A percentile compares a stretch with the other conserved stretches of the same genome.
These are phyloP conservation scores for Monochamus alternatus DNA, from an alignment of 2,888 invertebrate genomes.

Conservation along the genomic window DNA sequence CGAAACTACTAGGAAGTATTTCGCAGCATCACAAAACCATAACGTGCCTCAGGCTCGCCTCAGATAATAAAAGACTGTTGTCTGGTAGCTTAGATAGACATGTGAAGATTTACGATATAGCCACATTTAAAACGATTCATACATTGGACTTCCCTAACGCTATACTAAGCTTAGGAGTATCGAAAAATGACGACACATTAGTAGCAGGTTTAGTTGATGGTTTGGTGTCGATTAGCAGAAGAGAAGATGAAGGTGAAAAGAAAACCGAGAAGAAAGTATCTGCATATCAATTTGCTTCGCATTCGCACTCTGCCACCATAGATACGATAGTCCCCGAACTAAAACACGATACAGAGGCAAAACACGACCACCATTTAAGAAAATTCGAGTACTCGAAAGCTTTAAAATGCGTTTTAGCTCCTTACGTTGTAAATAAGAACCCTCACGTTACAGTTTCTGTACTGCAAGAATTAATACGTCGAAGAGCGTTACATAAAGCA, in stretches of 20 bases:
- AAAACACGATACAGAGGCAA: constrained; percentile 70
- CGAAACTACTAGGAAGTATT: constrained; percentile 86
- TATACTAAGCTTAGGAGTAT: constrained; percentile 87
- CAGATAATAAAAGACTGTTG: constrained; percentile 86
- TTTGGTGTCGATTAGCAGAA: constrained; percentile 87
- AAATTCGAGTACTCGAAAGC: constrained; percentile 89
- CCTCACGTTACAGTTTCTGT: constrained; percentile 88
- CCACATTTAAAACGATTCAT: constrained; percentile 89
- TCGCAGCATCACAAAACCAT: constrained; percentile 97
- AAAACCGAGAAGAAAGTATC: constrained; percentile 72
- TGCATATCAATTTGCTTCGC: constrained; percentile 71
- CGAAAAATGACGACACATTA: constrained; percentile 85
- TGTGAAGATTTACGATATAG: constrained; percentile 92
- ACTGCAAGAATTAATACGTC: constrained; percentile 89
- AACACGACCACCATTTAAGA: constrained; percentile 82
- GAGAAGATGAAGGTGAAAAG: constrained; percentile 75
- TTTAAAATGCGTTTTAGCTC: constrained; percentile 79
- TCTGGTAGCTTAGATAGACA: constrained; percentile 95
- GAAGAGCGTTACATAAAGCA: constrained; percentile 85
- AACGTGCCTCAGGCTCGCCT: constrained; percentile 87
- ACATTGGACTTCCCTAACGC: constrained; percentile 93
- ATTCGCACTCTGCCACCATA: constrained; percentile 62
- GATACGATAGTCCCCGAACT: constrained; percentile 74
- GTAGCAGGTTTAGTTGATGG: constrained; percentile 96
- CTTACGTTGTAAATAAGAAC: constrained; percentile 75